Evolutionary conservation across 2,888 invertebrate genomes (phyloP), one percentile per base, ranked within the genome.

Genomic region (Geotrupes spiniger): DNA sequence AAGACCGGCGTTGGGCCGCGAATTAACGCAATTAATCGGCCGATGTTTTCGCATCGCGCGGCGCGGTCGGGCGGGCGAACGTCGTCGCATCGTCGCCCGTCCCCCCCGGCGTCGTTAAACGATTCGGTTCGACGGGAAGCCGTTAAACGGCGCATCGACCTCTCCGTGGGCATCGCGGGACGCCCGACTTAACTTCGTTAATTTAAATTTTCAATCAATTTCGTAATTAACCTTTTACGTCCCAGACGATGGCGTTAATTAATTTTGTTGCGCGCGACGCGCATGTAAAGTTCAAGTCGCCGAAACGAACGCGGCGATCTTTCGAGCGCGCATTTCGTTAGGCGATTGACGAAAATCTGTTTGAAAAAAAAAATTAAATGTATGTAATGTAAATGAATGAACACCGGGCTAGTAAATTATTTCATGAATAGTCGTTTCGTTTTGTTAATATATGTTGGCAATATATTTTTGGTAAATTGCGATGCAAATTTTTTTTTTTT

Each of bases 11-110:
- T 66, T 69, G 66, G 66, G 66, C 65, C 68, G 62, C 61, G 66
- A 70, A 72, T 72, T 71, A 71, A 68, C 71, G 70, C 67, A 65
- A 66, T 69, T 71, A 71, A 71, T 72, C 71, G 21, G 70, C 70
- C 68, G 70, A 71, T 71, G 70, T 66, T 69, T 66, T 65, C 63
- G 56, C 61, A 70, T 71, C 70, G 70, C 70, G 70, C 66, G 62
- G n/a, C n/a, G n/a, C n/a, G n/a, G n/a, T n/a, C n/a, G n/a, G n/a
- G n/a, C n/a, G n/a, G n/a, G n/a, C n/a, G n/a, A n/a, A n/a, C n/a
- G n/a, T n/a, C n/a, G n/a, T n/a, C n/a, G n/a, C n/a, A n/a, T n/a
- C n/a, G n/a, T n/a, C n/a, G n/a, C n/a, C n/a, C n/a, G n/a, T n/a
- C n/a, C n/a, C n/a, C n/a, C n/a, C n/a, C n/a, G 37, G 58, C 62